Percentiles rank a stretch among this genome's conserved stretches.
phyloP scores from a whole-genome alignment of 1,140 invertebrate species.

The Oreohelix idahoensis region DNA sequence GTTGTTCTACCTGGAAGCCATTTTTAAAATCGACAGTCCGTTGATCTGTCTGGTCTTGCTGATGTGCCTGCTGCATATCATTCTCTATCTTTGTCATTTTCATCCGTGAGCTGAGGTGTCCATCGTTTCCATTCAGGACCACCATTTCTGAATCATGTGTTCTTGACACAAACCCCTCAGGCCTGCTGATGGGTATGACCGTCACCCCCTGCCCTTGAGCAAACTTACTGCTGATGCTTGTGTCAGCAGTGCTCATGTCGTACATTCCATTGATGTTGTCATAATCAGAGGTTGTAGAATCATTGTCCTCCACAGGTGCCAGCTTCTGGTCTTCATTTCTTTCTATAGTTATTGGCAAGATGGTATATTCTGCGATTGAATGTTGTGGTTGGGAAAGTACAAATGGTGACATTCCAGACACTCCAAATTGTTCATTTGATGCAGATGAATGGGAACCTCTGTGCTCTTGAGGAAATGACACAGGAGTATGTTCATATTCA shows the following conservation, averaged over 20 bases:
- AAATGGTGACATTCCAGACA: neutral
- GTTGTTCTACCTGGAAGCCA: constrained; percentile 44
- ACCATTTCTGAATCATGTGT: constrained; percentile 40
- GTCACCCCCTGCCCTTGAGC: neutral
- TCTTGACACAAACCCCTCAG: constrained; percentile 54
- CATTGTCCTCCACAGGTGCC: constrained; percentile 52
- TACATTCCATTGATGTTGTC: constrained; percentile 60
- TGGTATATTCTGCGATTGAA: neutral
- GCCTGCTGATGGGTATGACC: constrained; percentile 57
- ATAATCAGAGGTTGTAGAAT: constrained; percentile 59
- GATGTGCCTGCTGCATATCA: constrained; percentile 38
- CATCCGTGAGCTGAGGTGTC: constrained; percentile 34
- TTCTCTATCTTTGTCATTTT: constrained; percentile 46
- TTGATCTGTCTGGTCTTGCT: constrained; percentile 29
- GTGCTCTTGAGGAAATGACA: neutral
- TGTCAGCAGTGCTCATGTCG: neutral
- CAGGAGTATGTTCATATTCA: neutral
- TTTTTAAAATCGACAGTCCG: constrained; percentile 40
- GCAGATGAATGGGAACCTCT: neutral
- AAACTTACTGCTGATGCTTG: constrained; percentile 3
- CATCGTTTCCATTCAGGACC: constrained; percentile 44
- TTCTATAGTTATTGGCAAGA: constrained; percentile 15
- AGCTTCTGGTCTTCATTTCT: constrained; percentile 17
- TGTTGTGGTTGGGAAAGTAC: neutral
- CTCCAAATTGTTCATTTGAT: neutral